Base-by-base conservation (phyloP, 2,797 vertebrate genomes). In the Aeoliscus strigatus region DNA sequence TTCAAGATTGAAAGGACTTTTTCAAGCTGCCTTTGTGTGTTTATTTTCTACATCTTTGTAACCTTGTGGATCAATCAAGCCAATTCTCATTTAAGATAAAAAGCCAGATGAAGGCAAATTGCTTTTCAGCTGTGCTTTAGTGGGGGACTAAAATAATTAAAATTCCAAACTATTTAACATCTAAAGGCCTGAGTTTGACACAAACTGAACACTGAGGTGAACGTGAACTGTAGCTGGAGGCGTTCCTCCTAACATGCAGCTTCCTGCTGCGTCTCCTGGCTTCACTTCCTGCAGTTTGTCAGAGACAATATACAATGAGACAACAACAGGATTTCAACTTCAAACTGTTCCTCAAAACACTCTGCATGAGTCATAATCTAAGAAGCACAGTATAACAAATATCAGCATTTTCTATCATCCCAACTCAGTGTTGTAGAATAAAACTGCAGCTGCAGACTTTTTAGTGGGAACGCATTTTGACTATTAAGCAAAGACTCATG, bases 391-490 rank as follows among this genome's bases (percentile, higher is more conserved):
- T n/a, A n/a, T n/a, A n/a, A n/a, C n/a, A n/a, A n/a, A n/a, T n/a
- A n/a, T n/a, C n/a, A n/a, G n/a, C n/a, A n/a, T n/a, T n/a, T n/a
- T n/a, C 27, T 30, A 34, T 44, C 29, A 58, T 51, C 36, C 39
- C 1, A 2, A 45, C 38, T 14, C 40, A 15, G 33, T 33, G 27
- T 25, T 18, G 44, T 29, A 10, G 34, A 15, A 39, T 51, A 11
- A 60, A 67, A 45, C 26, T 47, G 49, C 54, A 71, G 73, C 60
- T 51, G 58, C 35, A 43, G 50, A 61, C 43, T 23, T 60, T 42
- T 61, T 62, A 31, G 14, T 38, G 4, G 1, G 6, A 53, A n/a
- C 8, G 44, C 30, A 60, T 38, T 58, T 57, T 26, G 37, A 59
- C 60, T 51, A 8, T 46, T 27, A 66, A 43, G 21, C 16, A 14